Evolutionary conservation across 2,888 invertebrate species (phyloP).

Genomic region (Phyto melanocephala): DNA sequence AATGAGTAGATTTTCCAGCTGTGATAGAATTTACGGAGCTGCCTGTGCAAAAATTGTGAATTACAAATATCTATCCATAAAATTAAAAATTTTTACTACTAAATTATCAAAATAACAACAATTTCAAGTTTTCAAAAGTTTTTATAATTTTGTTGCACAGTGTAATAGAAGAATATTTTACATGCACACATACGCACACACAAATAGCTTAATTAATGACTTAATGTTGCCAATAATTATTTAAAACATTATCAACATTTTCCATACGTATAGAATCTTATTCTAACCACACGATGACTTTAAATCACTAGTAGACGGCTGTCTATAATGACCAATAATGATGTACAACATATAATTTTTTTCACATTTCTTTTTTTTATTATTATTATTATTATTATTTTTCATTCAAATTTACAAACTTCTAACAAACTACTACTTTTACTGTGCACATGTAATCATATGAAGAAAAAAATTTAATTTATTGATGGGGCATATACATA

Average conservation of each 20-base stretch:
- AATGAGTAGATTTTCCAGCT: too few relatives aligned
- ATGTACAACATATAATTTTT: background rate
- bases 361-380: background rate
- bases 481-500: slow-evolving; percentile 55
- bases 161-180: background rate
- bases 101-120: too few relatives aligned
- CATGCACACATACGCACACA: background rate
- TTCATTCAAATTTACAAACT: slow-evolving; percentile 44
- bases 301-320: slow-evolving; percentile 43
- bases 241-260: slow-evolving; percentile 10
- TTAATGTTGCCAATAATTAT: slow-evolving; percentile 9
- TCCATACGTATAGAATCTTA: background rate
- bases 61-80: too few relatives aligned
- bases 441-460: slow-evolving; percentile 29
- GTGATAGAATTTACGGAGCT: too few relatives aligned
- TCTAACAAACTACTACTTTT: background rate
- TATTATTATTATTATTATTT: background rate
- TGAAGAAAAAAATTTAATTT: slow-evolving; percentile 35
- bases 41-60: too few relatives aligned
- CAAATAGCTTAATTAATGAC: background rate
- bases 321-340: slow-evolving; percentile 36
- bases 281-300: slow-evolving; percentile 27
- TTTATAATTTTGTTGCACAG: too few relatives aligned
- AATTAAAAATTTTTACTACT: too few relatives aligned
- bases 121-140: too few relatives aligned